These are phyloP conservation scores for Pseudotriccus pelzelni DNA, from an alignment of 2,797 vertebrate genomes.

Conservation along the genomic window DNA sequence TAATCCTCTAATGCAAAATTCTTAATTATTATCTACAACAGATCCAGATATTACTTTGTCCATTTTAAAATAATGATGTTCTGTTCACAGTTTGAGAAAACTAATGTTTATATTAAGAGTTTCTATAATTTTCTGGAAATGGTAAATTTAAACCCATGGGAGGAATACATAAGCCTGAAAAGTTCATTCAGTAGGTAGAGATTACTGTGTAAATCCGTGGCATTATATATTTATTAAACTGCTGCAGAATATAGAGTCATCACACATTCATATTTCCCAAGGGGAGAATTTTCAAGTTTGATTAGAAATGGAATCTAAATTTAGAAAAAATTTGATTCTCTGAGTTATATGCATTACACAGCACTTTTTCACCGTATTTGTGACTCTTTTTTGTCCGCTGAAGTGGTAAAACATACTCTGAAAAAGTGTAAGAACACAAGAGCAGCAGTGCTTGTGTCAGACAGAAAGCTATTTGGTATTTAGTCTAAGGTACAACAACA, in stretches of 20 bases:
- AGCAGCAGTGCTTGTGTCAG: neutral
- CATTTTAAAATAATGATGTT: neutral
- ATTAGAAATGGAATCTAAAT: neutral
- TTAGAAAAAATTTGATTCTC: neutral
- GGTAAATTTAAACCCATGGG: neutral
- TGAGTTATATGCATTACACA: neutral
- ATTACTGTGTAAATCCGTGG: neutral
- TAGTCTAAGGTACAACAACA: neutral
- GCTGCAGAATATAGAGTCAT: neutral
- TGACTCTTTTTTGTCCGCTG: neutral
- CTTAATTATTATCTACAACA: neutral
- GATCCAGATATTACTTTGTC: neutral
- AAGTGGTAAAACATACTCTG: neutral
- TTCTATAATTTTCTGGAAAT: neutral
- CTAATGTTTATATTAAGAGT: neutral
- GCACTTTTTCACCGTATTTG: neutral
- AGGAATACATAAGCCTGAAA: neutral
- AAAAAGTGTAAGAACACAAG: neutral
- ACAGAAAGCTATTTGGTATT: neutral
- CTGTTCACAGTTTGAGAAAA: neutral
- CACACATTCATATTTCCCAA: neutral
- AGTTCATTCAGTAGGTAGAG: neutral
- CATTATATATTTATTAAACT: neutral
- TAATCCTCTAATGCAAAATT: neutral
- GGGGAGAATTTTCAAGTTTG: neutral